Base-by-base conservation (phyloP, 2,113 vertebrate species). In the Sterrhoptilus dennistouni region DNA sequence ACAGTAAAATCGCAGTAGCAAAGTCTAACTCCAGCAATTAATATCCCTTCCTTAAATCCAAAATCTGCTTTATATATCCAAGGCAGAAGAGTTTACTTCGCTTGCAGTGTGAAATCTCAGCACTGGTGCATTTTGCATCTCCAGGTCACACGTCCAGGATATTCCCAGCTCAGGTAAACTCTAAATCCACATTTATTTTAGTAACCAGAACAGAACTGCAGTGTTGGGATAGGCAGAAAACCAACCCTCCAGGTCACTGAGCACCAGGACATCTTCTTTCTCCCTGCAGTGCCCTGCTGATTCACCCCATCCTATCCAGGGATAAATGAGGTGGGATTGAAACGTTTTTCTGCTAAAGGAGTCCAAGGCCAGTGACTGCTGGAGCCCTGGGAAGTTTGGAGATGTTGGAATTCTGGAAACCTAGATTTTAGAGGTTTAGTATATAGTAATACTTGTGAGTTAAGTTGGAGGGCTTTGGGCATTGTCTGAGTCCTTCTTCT, bases 231-330 rank as follows among this genome's bases (percentile, higher is more conserved):
- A 74, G 16, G 92, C 87, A 90, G 80, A 81, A 95, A 94, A 78
- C 9, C 71, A 90, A 71, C 91, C 87, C 95, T 89, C 38, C 86
- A 93, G 88, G 90, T 93, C 93, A 90, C 59, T 83, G 75, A 87
- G 75, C 52, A 70, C 1, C 10, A 89, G 89, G 64, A 74, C 83
- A 60, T 35, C 12, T 50, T 74, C 89, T 53, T 83, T 33, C 38
- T 87, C 86, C 64, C 72, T 71, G 29, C 23, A 86, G 38, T 42
- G 74, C 33, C 21, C 42, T 93, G 56, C 68, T 90, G 56, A 29
- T 64, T 83, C 88, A 31, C 76, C 70, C 64, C 88, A 44, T 83
- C 14, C 60, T 52, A 35, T 59, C 84, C 83, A 77, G 83, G 86
- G 91, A 88, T 54, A 70, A 83, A 66, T 25, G 56, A 78, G 80